Conservation (phyloP, 2,797 vertebrate genomes). For the Melanotaenia parkinsoni region DNA sequence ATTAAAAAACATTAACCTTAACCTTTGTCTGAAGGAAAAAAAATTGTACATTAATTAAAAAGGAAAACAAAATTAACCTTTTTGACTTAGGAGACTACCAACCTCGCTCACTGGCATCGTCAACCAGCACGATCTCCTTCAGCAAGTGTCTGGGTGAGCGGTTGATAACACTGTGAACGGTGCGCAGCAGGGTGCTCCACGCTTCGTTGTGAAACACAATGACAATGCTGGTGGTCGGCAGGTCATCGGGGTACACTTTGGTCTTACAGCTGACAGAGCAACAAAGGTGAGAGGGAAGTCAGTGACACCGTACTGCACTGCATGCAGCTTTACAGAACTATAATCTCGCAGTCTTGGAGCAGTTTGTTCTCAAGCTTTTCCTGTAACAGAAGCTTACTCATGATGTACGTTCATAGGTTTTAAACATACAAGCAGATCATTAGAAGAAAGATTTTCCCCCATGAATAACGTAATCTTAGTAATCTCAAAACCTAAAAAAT, state of each 20-base stretch:
- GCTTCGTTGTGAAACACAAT: slow-evolving; percentile 99
- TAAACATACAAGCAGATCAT: not conserved
- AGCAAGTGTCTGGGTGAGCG: slow-evolving; percentile 91
- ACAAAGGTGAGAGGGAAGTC: not conserved
- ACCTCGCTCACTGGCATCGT: slow-evolving; percentile 98
- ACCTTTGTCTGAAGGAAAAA: no score
- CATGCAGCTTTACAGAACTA: not conserved
- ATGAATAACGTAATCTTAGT: not conserved
- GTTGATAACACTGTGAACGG: slow-evolving; percentile 91
- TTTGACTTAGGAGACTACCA: slow-evolving; percentile 13
- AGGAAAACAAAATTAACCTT: no score
- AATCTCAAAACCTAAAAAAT: no score
- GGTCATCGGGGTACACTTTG: slow-evolving; percentile 90
- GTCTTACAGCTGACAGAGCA: slow-evolving; percentile 88
- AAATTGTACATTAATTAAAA: no score
- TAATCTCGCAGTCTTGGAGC: not conserved
- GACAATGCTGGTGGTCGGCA: slow-evolving; percentile 96
- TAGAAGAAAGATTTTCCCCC: not conserved
- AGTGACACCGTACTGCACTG: not conserved
- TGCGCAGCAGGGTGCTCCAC: slow-evolving; percentile 96
- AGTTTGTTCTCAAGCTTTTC: not conserved
- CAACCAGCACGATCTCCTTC: slow-evolving; percentile 92
- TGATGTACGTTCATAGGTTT: not conserved
- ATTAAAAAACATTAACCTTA: no score
- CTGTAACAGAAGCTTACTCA: not conserved